These are phyloP conservation scores for Xiphorhynchus erythropygius DNA, from an alignment of 2,797 vertebrate genomes.

Conservation along the genomic window DNA sequence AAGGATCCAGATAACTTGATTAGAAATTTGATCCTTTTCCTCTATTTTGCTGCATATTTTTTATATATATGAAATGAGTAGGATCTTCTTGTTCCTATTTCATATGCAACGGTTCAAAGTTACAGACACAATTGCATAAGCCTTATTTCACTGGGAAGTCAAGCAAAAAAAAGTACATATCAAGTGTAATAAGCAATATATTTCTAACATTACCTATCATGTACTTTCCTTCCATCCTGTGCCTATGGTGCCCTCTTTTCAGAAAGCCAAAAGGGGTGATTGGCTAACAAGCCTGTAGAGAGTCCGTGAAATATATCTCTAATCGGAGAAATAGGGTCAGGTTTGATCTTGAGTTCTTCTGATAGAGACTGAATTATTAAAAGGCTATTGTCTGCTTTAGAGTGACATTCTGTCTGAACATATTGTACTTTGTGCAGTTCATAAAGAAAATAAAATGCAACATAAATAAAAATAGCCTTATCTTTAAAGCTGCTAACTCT, in stretches of 20 bases:
- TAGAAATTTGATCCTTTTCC: neutral
- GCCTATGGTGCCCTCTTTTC: neutral
- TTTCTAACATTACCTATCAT: neutral
- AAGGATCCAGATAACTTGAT: neutral
- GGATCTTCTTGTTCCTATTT: neutral
- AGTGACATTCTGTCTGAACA: slow-evolving; percentile 59
- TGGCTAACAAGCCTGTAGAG: neutral
- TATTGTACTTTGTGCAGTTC: slow-evolving; percentile 26
- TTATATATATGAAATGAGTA: neutral
- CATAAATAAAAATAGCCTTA: neutral
- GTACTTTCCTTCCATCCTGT: neutral
- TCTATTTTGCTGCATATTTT: neutral
- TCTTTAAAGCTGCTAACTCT: neutral
- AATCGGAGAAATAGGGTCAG: slow-evolving; percentile 25
- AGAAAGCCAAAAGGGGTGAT: neutral
- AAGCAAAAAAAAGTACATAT: neutral
- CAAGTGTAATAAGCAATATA: neutral
- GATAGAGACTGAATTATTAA: slow-evolving; percentile 57
- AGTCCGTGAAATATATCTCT: neutral
- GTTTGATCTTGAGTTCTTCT: slow-evolving; percentile 51
- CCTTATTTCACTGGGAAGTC: neutral
- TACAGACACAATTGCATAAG: neutral
- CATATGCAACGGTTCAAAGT: neutral
- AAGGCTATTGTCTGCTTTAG: slow-evolving; percentile 46
- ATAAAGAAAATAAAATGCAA: slow-evolving; percentile 7